Conservation (phyloP, 2,797 vertebrate species). For the Neosilurus hyrtlii region DNA sequence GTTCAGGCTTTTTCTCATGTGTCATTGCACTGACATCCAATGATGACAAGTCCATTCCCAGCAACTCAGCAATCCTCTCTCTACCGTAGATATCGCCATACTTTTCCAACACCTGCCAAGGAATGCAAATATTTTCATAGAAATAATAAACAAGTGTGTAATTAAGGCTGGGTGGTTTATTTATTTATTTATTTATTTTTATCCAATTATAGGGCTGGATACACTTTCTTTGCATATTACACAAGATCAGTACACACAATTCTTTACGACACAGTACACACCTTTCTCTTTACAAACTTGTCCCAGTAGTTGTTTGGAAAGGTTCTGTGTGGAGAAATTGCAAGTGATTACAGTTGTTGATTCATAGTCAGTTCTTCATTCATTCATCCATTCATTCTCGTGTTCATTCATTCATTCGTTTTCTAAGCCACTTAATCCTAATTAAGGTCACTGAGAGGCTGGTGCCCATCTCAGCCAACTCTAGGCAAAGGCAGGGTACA, state of each 20-base stretch:
- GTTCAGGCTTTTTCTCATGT: conserved; percentile 78
- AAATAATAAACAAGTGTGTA: not conserved
- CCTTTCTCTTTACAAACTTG: conserved; percentile 97
- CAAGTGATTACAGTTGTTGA: not conserved
- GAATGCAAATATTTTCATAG: not conserved
- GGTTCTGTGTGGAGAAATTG: conserved; percentile 65
- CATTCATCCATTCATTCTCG: too few relatives aligned
- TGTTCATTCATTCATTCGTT: too few relatives aligned
- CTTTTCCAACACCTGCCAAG: conserved; percentile 84
- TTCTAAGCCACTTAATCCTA: too few relatives aligned
- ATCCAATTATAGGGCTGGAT: not conserved
- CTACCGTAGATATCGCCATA: conserved; percentile 93
- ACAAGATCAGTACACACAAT: conserved; percentile 65
- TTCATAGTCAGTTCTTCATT: not conserved
- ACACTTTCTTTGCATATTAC: not conserved
- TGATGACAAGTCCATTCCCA: conserved; percentile 89
- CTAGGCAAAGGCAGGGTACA: too few relatives aligned
- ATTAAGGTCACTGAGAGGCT: too few relatives aligned
- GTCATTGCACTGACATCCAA: conserved; percentile 87
- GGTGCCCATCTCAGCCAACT: too few relatives aligned
- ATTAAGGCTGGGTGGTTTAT: not conserved
- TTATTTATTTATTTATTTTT: not conserved
- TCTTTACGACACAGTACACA: conserved; percentile 59
- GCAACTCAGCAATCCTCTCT: conserved; percentile 88
- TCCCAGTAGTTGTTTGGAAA: conserved; percentile 98